Base-by-base conservation (phyloP, 2,797 vertebrate genomes). In the Scyliorhinus canicula region DNA sequence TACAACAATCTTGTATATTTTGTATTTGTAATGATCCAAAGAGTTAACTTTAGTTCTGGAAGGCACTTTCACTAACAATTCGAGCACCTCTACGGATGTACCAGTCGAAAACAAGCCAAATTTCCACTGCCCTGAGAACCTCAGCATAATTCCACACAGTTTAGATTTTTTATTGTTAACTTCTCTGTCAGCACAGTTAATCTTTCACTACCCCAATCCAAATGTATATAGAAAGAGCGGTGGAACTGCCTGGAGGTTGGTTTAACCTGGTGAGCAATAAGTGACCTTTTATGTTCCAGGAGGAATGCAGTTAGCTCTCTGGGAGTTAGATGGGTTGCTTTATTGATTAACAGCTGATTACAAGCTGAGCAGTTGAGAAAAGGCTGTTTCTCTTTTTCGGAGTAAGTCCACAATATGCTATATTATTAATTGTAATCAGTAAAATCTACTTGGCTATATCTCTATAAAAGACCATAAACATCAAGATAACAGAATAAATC, bases 321-420 rank as follows among this genome's bases (percentile, higher is more conserved):
- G 21, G 9, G 57, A 65, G 57, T 65, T n/a, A 91, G 57, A 91
- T 65, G n/a, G n/a, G 65, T 91, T 91, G 21, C 79, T 44, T 91
- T 91, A 91, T 91, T n/a, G 85, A 88, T 85, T 60, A 60, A 90
- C 55, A 90, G 40, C 55, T 60, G 52, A 90, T 44, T 65, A 44
- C 57, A 91, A 40, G 21, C 14, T 91, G 3, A 77, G 12, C 71
- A 77, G 35, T 91, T 63, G 21, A 91, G 35, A 63, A 63, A 21
- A 65, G 57, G 21, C 35, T 63, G 35, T 57, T 91, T 91, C 1
- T 44, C 65, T 50, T 91, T 50, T 91, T 91, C 4, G 0, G 16
- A 91, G 60, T 91, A 91, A 26, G 21, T 91, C 88, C 60, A 65
- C n/a, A 91, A 63, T 40, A 11, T 65, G 8, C 60, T 7, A 57